These are phyloP conservation scores for Menura novaehollandiae DNA, from an alignment of 2,113 vertebrate genomes.

Conservation along the genomic window DNA sequence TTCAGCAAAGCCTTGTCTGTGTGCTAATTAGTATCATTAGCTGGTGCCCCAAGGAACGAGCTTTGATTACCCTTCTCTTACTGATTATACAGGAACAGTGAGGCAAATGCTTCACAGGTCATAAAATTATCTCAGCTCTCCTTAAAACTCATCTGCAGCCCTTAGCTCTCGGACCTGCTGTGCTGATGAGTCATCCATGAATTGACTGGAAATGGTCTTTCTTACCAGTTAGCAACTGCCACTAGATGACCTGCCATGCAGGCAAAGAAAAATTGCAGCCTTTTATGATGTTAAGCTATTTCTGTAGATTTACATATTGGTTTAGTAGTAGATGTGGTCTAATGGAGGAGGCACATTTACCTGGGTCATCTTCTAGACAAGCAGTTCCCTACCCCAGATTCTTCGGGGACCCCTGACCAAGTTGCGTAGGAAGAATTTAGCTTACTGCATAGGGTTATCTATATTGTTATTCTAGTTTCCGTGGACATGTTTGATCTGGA, in stretches of 20 bases:
- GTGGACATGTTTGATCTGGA: background rate
- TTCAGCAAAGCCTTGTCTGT: conserved; percentile 33
- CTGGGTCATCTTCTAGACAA: background rate
- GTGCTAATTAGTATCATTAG: conserved; percentile 50
- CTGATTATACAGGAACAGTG: conserved; percentile 12
- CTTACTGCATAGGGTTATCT: background rate
- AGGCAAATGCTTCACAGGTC: background rate
- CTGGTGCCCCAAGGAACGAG: background rate
- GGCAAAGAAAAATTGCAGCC: background rate
- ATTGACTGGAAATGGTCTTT: background rate
- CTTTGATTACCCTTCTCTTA: conserved; percentile 44
- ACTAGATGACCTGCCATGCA: background rate
- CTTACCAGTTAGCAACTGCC: background rate
- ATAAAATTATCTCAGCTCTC: conserved; percentile 16
- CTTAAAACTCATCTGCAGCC: background rate
- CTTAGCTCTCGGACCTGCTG: conserved; percentile 17
- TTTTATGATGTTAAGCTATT: background rate
- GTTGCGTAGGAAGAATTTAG: background rate
- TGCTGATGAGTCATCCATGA: conserved; percentile 1
- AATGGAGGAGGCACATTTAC: background rate
- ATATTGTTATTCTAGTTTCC: background rate
- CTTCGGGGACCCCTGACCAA: background rate
- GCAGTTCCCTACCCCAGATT: background rate
- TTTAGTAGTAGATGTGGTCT: background rate
- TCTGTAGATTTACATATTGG: background rate